These are phyloP conservation scores for Pampusana beccarii DNA, from an alignment of 2,113 vertebrate species.

Conservation along the genomic window DNA sequence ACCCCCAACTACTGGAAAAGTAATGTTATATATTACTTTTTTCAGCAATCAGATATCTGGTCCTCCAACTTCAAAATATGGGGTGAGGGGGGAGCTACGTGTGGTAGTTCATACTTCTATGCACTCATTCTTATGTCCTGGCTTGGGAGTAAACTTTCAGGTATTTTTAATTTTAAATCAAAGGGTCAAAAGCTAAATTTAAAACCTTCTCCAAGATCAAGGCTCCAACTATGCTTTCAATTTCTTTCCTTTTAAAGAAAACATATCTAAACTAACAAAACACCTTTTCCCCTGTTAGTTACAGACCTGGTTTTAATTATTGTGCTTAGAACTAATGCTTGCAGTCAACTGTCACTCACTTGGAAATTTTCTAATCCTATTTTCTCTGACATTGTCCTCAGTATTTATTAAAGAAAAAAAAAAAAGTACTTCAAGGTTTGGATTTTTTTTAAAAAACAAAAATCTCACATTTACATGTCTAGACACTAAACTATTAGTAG, in stretches of 20 bases:
- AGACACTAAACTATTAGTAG: neutral
- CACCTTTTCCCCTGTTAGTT: neutral
- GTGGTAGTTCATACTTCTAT: neutral
- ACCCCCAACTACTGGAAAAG: neutral
- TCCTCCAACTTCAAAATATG: neutral
- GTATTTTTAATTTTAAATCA: neutral
- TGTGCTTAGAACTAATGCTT: neutral
- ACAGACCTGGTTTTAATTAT: neutral
- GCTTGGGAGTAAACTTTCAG: neutral
- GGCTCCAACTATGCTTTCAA: rapidly evolving
- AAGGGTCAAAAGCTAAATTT: neutral
- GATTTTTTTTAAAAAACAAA: neutral
- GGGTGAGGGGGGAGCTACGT: rapidly evolving
- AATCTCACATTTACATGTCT: neutral
- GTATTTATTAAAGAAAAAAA: neutral
- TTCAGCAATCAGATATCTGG: neutral
- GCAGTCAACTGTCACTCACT: neutral
- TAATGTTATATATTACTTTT: neutral
- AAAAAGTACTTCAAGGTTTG: neutral
- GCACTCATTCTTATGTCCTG: neutral
- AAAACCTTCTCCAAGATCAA: neutral
- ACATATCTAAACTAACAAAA: neutral
- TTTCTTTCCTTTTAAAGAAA: neutral
- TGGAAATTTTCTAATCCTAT: neutral
- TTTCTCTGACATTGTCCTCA: neutral